Base-by-base conservation (phyloP, 2,113 vertebrate species). In the Oncorhynchus mykiss region DNA sequence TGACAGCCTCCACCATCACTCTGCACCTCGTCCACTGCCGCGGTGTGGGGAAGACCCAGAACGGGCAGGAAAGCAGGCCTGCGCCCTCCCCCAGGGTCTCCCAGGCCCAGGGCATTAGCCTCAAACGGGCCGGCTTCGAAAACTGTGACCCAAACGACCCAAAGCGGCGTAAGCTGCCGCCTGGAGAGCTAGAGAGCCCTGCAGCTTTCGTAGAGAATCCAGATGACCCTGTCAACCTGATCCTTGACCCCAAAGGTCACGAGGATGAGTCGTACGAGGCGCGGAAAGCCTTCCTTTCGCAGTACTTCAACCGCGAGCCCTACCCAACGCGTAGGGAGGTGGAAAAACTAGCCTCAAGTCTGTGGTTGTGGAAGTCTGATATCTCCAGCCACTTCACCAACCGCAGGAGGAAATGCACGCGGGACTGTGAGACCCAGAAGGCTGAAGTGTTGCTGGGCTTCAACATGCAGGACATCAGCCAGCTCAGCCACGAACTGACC, bases 1-100 rank as follows among this genome's bases (percentile, higher is more conserved):
- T 99, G 98, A 99, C 98, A 0, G 98, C 98, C 80, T 99, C 98
- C 8, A 99, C 98, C 11, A 99, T 99, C 75, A 99, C 98, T 0
- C 92, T 99, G 80, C 98, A 99, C 83, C 90, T 99, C 3, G 98
- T 99, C 24, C 98, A 99, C 89, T 99, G 98, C 88, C 92, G 98
- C 70, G 98, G 97, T 1, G 98, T 99, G 0, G 96, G 97, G 2
- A 99, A 98, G 88, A 93, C 96, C 48, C 97, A 97, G 78, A 99
- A 99, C 0, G 98, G 98, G 31, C 97, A 97, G 88, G 96, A 98
- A 6, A 95, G 94, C 34, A 95, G 96, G 78, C 86, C 90, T 0
- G 92, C 88, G 12, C 92, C 95, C 0, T 93, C 95, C 0, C 89
- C 96, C 31, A 93, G 96, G 29, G 90, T 95, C 12, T 79, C 92